Evolutionary conservation across 2,888 invertebrate species (phyloP).

Genomic region (Hetaerina titia): DNA sequence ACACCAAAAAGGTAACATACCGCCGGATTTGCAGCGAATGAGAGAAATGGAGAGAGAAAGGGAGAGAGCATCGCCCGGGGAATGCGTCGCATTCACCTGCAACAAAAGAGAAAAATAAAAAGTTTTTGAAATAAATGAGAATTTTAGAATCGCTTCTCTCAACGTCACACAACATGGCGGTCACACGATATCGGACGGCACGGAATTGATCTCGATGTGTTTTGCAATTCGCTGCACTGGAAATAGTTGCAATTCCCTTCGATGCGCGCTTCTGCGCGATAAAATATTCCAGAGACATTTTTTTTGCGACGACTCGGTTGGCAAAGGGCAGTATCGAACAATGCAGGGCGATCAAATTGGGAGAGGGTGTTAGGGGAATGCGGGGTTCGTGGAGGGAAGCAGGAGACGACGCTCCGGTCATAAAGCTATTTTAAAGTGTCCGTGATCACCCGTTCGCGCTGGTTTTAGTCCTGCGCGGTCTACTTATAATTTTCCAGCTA

Average conservation of each 20-base stretch:
- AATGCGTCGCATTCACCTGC: conserved; percentile 27
- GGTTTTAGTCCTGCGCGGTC: not conserved
- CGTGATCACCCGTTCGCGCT: not conserved
- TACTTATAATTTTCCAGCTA: not conserved
- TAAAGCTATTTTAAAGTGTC: conserved; percentile 30
- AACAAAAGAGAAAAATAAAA: conserved; percentile 6
- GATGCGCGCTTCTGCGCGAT: conserved; percentile 7
- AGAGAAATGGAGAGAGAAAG: not conserved
- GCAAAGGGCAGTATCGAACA: conserved; percentile 35
- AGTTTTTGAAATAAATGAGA: not conserved
- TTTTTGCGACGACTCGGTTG: not conserved
- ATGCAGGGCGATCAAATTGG: conserved; percentile 17
- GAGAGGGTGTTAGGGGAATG: not conserved
- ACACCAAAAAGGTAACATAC: not conserved
- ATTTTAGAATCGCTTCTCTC: not conserved
- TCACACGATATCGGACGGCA: not conserved
- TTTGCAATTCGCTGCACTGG: conserved; percentile 1
- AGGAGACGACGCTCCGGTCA: not conserved
- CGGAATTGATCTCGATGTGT: not conserved
- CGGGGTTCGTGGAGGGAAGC: not conserved
- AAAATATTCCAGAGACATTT: not conserved
- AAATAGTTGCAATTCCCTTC: conserved; percentile 31
- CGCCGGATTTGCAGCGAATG: not conserved
- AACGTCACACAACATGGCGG: conserved; percentile 4
- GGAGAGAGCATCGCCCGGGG: not conserved